Evolutionary conservation across 2,888 invertebrate genomes (phyloP).

Genomic region (Philereme transversata): DNA sequence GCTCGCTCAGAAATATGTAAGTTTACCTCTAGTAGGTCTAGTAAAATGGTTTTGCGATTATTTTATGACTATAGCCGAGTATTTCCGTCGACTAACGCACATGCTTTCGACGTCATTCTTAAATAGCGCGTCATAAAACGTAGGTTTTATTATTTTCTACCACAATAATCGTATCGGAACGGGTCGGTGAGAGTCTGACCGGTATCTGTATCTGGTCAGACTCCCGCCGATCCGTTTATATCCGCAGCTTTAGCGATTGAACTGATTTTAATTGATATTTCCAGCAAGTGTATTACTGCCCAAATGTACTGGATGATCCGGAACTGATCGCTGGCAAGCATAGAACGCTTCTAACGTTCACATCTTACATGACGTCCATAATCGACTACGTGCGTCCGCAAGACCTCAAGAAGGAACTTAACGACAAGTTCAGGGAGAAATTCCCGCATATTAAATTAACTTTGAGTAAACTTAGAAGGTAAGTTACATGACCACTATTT

Average conservation of each 20-base stretch:
- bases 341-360: conserved; percentile 93
- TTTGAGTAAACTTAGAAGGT: conserved; percentile 97
- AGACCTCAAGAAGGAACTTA: conserved; percentile 97
- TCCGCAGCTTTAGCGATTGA: no score
- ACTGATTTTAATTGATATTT: conserved; percentile 6
- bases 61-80: no score
- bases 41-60: no score
- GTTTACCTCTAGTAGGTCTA: conserved; percentile 33
- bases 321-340: conserved; percentile 95
- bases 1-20: conserved; percentile 72
- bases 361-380: conserved; percentile 96
- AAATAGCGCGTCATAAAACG: no score
- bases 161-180: no score
- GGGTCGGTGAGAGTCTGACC: no score
- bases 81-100: no score
- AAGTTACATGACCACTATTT: conserved; percentile 32
- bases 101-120: no score
- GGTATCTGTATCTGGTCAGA: no score
- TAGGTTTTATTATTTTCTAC: no score
- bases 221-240: no score
- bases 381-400: conserved; percentile 98
- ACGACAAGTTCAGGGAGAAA: conserved; percentile 97
- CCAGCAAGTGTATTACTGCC: conserved; percentile 87
- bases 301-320: conserved; percentile 96
- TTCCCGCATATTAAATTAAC: conserved; percentile 98